Evolutionary conservation across 1,140 invertebrate species (phyloP), one percentile per base, ranked within the genome.

Genomic region (Papilio aristodemus): DNA sequence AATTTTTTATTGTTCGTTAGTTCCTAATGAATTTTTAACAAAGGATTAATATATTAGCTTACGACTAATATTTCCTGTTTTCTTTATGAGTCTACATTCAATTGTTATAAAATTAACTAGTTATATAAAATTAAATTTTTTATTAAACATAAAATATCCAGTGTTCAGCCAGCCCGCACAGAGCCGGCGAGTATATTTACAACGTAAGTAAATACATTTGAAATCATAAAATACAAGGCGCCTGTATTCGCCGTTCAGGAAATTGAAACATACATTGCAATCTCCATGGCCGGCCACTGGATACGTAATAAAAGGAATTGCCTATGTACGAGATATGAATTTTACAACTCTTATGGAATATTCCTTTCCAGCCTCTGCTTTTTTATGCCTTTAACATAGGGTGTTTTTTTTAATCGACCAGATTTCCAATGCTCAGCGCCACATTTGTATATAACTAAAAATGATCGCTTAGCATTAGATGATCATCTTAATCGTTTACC

Each of bases 211-310:
- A 77, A 80, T 75, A 72, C 41, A 66, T 66, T 46, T 68, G 69
- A 72, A 80, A 79, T 76, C 76, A 73, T 69, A 67, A 78, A 78
- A 80, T 75, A 77, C 77, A 79, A 79, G 73, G 73, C 76, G 79
- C 71, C 68, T 62, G 72, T 75, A 75, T 66, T 77, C 73, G 72
- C 72, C 78, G 74, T 69, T 69, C 74, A 82, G 83, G 82, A 84
- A 87, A 87, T 87, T 86, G 84, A 79, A 87, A 84, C 83, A 86
- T 85, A 86, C 83, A 87, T 80, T 79, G 79, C 79, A 80, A 83
- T 84, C 78, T 78, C 78, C 75, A 43, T 68, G 68, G 71, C 71
- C 74, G 70, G 77, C 69, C 72, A 75, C 69, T 70, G 60, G 75
- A 78, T 79, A 75, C 79, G 74, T 81, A 83, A 81, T 79, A 83